Conservation (phyloP, 2,113 vertebrate species). For the Chauna torquata region DNA sequence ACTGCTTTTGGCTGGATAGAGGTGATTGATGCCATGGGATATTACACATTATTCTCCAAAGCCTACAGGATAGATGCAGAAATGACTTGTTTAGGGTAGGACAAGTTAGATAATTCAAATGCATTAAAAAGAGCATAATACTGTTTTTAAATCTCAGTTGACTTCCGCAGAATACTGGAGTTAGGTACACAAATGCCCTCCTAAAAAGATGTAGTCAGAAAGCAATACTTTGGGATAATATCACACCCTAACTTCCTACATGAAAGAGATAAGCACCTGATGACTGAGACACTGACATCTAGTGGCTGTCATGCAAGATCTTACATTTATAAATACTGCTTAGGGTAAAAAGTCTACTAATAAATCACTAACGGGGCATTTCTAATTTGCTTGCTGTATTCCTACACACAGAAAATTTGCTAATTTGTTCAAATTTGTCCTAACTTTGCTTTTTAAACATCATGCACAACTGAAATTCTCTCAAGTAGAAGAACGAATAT, state of each 20-base stretch:
- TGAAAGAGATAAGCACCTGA: not conserved
- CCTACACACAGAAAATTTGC: not conserved
- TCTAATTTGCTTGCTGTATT: not conserved
- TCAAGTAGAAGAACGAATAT: not conserved
- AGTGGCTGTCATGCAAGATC: not conserved
- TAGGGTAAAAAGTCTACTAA: not conserved
- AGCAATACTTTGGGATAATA: not conserved
- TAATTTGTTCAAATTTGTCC: not conserved
- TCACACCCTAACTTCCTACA: no score
- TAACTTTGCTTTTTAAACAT: not conserved
- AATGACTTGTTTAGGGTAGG: not conserved
- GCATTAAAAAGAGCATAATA: not conserved
- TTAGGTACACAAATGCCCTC: not conserved
- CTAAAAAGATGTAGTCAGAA: not conserved
- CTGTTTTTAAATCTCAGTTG: not conserved
- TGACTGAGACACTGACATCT: conserved; percentile 33
- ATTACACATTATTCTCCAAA: not conserved
- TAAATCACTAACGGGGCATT: not conserved
- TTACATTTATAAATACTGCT: not conserved
- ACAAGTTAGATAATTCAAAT: not conserved
- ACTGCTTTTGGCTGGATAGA: not conserved
- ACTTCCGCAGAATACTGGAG: not conserved
- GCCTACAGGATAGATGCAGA: not conserved
- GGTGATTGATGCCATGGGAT: not conserved
- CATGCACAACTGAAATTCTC: not conserved